Conservation (phyloP, 2,888 invertebrate genomes). For the Lepeophtheirus nordmannii region DNA sequence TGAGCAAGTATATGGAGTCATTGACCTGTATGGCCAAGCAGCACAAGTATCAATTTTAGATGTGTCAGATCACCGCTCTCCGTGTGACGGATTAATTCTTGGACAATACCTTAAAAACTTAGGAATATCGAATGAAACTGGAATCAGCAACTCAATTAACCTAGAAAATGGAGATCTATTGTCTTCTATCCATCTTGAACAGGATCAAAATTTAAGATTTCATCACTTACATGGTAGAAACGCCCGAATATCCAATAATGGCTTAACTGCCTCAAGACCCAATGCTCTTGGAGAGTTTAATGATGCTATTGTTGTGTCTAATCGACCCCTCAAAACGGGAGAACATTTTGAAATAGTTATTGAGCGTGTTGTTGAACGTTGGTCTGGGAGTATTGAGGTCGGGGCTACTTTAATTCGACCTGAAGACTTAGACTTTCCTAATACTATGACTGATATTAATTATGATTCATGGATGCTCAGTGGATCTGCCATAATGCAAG, state of each 20-base stretch:
- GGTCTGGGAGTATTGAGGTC: conserved; percentile 30
- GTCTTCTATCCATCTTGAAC: neutral
- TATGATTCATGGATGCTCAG: conserved; percentile 84
- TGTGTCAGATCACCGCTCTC: conserved; percentile 23
- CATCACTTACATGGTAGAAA: conserved; percentile 78
- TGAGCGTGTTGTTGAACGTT: conserved; percentile 59
- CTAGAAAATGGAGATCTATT: too few species aligned
- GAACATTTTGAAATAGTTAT: conserved; percentile 72
- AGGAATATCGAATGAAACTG: neutral
- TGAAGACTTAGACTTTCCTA: conserved; percentile 69
- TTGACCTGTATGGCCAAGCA: conserved; percentile 87
- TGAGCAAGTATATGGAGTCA: conserved; percentile 72
- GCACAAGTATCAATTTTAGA: conserved; percentile 44
- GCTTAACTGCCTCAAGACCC: conserved; percentile 67
- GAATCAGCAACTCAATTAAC: neutral
- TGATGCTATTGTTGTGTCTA: conserved; percentile 81
- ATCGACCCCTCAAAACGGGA: conserved; percentile 66
- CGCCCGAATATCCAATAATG: conserved; percentile 64
- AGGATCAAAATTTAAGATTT: conserved; percentile 47
- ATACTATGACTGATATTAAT: conserved; percentile 77
- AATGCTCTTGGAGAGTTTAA: conserved; percentile 82
- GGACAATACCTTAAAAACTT: conserved; percentile 16
- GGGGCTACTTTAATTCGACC: conserved; percentile 78
- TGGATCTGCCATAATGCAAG: conserved; percentile 73
- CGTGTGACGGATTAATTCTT: conserved; percentile 8